These are phyloP conservation scores for Hydrozoanthus gracilis DNA, from an alignment of 92 coral and sea anemone species.

Conservation along the genomic window DNA sequence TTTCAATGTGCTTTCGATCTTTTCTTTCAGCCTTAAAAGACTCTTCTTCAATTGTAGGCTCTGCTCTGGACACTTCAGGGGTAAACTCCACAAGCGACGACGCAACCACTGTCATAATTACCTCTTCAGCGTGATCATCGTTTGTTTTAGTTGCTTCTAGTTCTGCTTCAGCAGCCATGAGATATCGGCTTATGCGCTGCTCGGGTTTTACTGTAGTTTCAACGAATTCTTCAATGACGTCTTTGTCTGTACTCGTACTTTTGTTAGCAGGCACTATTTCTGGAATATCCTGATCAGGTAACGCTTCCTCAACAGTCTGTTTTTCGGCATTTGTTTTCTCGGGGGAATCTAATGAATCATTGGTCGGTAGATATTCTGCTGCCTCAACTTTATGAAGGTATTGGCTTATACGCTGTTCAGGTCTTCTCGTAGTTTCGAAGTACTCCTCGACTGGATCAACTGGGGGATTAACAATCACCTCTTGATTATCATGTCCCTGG, in stretches of 20 bases:
- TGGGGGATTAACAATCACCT: not conserved
- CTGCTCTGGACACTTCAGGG: not conserved
- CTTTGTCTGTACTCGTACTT: not conserved
- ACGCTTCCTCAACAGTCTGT: not conserved
- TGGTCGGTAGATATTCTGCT: not conserved
- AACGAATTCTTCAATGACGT: constrained; percentile 14
- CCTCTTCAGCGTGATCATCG: not conserved
- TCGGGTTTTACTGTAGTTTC: constrained; percentile 17
- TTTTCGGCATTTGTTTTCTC: not conserved
- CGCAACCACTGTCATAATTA: constrained; percentile 9
- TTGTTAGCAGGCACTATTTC: not conserved
- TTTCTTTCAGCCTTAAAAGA: not conserved
- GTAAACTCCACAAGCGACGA: not conserved
- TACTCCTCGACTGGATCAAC: constrained; percentile 15
- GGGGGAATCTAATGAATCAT: not conserved
- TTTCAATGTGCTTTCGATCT: constrained; percentile 18
- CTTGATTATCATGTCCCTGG: not conserved
- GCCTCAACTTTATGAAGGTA: constrained; percentile 14
- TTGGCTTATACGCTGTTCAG: constrained; percentile 37
- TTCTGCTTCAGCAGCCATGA: constrained; percentile 7
- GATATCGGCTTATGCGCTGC: constrained; percentile 32
- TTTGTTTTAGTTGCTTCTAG: not conserved
- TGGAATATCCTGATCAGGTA: constrained; percentile 5
- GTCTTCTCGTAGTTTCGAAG: constrained; percentile 20
- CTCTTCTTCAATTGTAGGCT: not conserved